Conservation (phyloP, 2,888 invertebrate genomes). For the Ashinkailepas kermadecensis region DNA sequence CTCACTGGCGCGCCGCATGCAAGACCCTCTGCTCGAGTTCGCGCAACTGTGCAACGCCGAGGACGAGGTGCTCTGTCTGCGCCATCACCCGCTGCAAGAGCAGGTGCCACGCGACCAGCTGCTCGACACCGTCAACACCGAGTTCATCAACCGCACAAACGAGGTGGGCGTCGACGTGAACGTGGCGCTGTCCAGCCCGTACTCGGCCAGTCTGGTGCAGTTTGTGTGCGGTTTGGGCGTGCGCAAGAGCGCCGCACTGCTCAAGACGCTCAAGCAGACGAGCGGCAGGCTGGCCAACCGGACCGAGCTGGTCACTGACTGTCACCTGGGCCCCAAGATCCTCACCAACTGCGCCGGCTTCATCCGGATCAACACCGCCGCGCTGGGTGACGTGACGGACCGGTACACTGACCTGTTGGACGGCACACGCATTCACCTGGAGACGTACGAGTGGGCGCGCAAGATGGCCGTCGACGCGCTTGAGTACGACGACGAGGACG, state of each 20-base stretch:
- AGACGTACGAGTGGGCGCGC: slow-evolving; percentile 98
- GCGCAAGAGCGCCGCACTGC: slow-evolving; percentile 78
- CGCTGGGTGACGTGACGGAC: slow-evolving; percentile 66
- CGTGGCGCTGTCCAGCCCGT: slow-evolving; percentile 76
- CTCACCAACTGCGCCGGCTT: slow-evolving; percentile 99
- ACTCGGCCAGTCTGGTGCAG: slow-evolving; percentile 82
- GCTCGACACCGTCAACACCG: slow-evolving; percentile 31
- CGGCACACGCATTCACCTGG: slow-evolving; percentile 96
- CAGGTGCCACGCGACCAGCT: slow-evolving; percentile 31
- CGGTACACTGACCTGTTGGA: slow-evolving; percentile 77
- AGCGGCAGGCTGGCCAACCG: slow-evolving; percentile 88
- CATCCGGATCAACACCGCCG: slow-evolving; percentile 95
- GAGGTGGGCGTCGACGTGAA: slow-evolving; percentile 98
- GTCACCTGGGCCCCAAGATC: slow-evolving; percentile 96
- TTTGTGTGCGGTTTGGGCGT: slow-evolving; percentile 96
- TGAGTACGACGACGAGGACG: slow-evolving; percentile 76
- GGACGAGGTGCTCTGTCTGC: slow-evolving; percentile 89
- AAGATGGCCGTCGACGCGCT: slow-evolving; percentile 99
- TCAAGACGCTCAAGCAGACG: slow-evolving; percentile 76
- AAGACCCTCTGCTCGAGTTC: slow-evolving; percentile 94
- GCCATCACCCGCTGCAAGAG: slow-evolving; percentile 72
- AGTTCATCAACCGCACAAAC: slow-evolving; percentile 82
- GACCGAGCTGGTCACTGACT: slow-evolving; percentile 88
- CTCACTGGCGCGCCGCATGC: slow-evolving; percentile 80
- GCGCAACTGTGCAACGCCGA: slow-evolving; percentile 92